Base-by-base conservation (phyloP, 2,888 invertebrate species). In the Yponomeuta sedellus region DNA sequence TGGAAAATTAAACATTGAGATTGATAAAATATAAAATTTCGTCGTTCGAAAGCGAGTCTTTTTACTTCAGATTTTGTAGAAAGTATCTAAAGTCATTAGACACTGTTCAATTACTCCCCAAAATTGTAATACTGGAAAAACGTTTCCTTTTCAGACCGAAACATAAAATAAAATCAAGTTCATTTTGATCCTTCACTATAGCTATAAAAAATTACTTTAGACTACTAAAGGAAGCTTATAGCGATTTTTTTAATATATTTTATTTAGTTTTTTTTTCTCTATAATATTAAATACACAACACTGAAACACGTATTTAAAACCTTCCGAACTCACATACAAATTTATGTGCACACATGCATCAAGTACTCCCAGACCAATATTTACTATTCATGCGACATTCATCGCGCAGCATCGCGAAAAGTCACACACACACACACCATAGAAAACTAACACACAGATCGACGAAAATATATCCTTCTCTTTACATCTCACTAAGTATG, bases 91-190 rank as follows among this genome's bases (percentile, higher is more conserved):
- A 68, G 71, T 69, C 71, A 70, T 71, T 69, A 25, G 25, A 25
- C 25, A 25, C 25, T 4, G 70, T 71, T 69, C 67, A 66, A 69
- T 72, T 69, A 79, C 77, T 82, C 82, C 83, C 83, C 82, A 79
- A 81, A 75, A 71, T 78, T 80, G 75, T 86, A 87, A 87, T 86
- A 87, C 86, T 86, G 85, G 74, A 79, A 77, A 12, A 64, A 57
- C 25, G 64, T 22, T 44, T 63, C 16, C 44, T 16, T 52, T 10
- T 20, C 34, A 44, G 63, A 63, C 22, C 64, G 56, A 64, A 34
- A 56, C 0, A n/a, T 16, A 64, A 56, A 56, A 11, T 4, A 28
- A 66, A 57, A 52, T 66, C n/a, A 66, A 52, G 66, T 70, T 67
- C 40, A 61, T 70, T 66, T 67, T 69, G 66, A 66, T 67, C 68